These are phyloP conservation scores for Tyrannus savana DNA, from an alignment of 2,113 vertebrate genomes.

Conservation along the genomic window DNA sequence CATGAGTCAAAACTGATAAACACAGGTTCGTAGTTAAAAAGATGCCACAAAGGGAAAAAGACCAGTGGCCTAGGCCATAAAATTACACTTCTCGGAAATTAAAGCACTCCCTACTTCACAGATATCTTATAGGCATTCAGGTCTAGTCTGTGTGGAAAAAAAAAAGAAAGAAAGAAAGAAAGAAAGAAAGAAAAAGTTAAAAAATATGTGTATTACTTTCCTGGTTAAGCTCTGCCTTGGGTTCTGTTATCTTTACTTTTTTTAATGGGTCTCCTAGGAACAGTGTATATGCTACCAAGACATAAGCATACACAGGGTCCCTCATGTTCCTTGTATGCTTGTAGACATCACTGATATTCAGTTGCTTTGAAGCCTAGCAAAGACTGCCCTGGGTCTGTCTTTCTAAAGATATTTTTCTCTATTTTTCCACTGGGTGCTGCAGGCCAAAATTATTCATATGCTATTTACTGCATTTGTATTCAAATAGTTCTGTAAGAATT, in stretches of 20 bases:
- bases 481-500: not conserved
- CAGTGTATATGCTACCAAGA: not conserved
- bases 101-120: not conserved
- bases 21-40: not conserved
- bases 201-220: not conserved
- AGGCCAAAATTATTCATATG: not conserved
- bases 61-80: not conserved
- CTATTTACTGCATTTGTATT: not conserved
- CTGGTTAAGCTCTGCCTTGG: not conserved
- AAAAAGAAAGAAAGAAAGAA: not conserved
- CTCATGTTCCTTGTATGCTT: not conserved
- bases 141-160: not conserved
- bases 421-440: not conserved
- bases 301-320: not conserved
- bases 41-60: not conserved
- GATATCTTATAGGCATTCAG: not conserved
- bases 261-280: rapidly evolving
- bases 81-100: not conserved
- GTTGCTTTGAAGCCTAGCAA: not conserved
- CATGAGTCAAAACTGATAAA: not conserved
- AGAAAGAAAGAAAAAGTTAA: not conserved
- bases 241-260: not conserved
- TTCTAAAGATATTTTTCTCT: not conserved
- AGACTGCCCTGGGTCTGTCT: not conserved
- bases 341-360: not conserved